Conservation (phyloP, 2,797 vertebrate species). For the Adrianichthys oophorus region DNA sequence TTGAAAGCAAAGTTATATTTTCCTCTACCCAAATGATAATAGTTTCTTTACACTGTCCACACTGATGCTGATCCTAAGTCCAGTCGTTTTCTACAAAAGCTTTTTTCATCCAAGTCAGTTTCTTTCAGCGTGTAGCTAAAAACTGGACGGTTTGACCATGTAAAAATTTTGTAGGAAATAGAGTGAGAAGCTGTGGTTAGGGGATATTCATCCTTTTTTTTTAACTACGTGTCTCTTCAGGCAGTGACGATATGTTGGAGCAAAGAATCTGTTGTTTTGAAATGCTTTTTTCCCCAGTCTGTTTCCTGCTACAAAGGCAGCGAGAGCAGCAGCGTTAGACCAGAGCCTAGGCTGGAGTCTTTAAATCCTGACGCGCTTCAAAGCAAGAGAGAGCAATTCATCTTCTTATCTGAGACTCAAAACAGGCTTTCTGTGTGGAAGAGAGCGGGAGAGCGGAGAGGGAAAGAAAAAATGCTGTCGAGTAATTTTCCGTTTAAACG, state of each 20-base stretch:
- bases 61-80: slow-evolving; percentile 27
- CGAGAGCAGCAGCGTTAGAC: slow-evolving; percentile 75
- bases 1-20: background rate
- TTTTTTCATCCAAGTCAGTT: slow-evolving; percentile 51
- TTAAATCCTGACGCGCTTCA: slow-evolving; percentile 86
- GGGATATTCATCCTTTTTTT: slow-evolving; percentile 54
- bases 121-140: slow-evolving; percentile 36
- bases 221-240: slow-evolving; percentile 57
- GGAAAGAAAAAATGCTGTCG: slow-evolving; percentile 80
- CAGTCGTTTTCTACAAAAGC: slow-evolving; percentile 25
- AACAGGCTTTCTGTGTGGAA: slow-evolving; percentile 84
- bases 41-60: slow-evolving; percentile 10
- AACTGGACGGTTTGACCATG: slow-evolving; percentile 30
- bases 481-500: slow-evolving; percentile 92
- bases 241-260: slow-evolving; percentile 62
- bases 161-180: slow-evolving; percentile 50
- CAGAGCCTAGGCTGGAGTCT: slow-evolving; percentile 80
- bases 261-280: slow-evolving; percentile 79
- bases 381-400: slow-evolving; percentile 84
- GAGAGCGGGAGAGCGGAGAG: slow-evolving; percentile 44
- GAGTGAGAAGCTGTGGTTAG: slow-evolving; percentile 40
- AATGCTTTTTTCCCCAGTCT: slow-evolving; percentile 59
- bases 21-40: background rate
- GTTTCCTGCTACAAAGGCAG: slow-evolving; percentile 78
- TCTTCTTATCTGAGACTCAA: slow-evolving; percentile 86